Evolutionary conservation across 2,888 invertebrate species (phyloP).

Genomic region (Sphaerophoria taeniata): DNA sequence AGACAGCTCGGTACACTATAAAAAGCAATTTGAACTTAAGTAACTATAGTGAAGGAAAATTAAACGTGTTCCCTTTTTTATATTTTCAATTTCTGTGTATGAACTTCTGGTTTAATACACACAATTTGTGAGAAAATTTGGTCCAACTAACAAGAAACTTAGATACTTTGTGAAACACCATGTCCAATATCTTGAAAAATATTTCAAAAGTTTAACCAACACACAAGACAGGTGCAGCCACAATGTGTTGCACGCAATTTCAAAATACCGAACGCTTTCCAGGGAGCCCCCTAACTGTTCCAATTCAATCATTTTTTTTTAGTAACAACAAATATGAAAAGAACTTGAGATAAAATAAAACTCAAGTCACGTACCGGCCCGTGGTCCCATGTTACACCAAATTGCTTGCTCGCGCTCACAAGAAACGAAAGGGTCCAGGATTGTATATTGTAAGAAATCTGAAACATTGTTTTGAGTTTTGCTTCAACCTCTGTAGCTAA

Average conservation of each 20-base stretch:
- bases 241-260: constrained; percentile 55
- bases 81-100: constrained; percentile 34
- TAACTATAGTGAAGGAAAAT: background rate
- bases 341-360: no score
- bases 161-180: constrained; percentile 36
- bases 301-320: constrained; percentile 3
- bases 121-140: constrained; percentile 18
- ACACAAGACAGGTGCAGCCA: constrained; percentile 60
- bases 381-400: no score
- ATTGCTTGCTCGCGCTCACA: no score
- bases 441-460: no score
- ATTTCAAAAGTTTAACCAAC: constrained; percentile 53
- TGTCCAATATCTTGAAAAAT: constrained; percentile 56
- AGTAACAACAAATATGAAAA: background rate
- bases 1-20: constrained; percentile 7
- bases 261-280: constrained; percentile 29
- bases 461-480: no score
- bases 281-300: background rate
- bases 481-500: no score
- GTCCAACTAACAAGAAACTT: constrained; percentile 15
- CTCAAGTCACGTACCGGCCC: no score
- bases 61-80: constrained; percentile 11
- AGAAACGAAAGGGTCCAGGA: no score
- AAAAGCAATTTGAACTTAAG: constrained; percentile 41
- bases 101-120: constrained; percentile 35